Base-by-base conservation (phyloP, 1,140 invertebrate genomes). In the Oscheius sp. region DNA sequence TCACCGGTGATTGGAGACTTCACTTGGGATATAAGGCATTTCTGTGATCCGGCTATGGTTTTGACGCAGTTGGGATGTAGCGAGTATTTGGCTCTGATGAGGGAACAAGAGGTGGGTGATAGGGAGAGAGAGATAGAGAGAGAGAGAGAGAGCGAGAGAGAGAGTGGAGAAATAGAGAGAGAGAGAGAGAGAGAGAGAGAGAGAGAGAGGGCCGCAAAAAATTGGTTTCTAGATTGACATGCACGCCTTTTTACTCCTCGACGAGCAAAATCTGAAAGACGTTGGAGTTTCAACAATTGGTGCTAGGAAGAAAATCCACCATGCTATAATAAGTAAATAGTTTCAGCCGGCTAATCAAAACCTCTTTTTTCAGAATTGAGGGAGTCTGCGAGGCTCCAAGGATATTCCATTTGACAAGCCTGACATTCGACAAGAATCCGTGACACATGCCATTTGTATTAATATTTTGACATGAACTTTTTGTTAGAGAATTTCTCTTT, bases 181-280 rank as follows among this genome's bases (percentile, higher is more conserved):
- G 28, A 20, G 18, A 59, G 15, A 20, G 15, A 18, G 26, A 15
- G n/a, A 26, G 15, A 18, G 18, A 29, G 26, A 29, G 26, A 59
- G 15, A 59, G 26, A 59, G 28, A 59, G 26, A 13, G 23, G 31
- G 46, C 13, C n/a, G 3, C 23, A 45, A 52, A 20, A 72, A 28
- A 29, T 31, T 68, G 1, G 46, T 65, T 71, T 78, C 55, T 61
- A 82, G 80, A 82, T 82, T 65, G 81, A 83, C 73, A 83, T 83
- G 82, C 78, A 80, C 38, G 81, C 81, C 38, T 82, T 83, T 58
- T 73, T 83, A 2, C 65, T 83, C 29, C 67, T 84, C n/a, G 81
- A 83, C 49, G 81, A 83, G 59, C 79, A 77, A 46, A 80, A 78
- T 65, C 68, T 82, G 1, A 82, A 84, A 49, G 79, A 80, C 55